Conservation (phyloP, 2,888 invertebrate species). For the Ectobius pallidus region DNA sequence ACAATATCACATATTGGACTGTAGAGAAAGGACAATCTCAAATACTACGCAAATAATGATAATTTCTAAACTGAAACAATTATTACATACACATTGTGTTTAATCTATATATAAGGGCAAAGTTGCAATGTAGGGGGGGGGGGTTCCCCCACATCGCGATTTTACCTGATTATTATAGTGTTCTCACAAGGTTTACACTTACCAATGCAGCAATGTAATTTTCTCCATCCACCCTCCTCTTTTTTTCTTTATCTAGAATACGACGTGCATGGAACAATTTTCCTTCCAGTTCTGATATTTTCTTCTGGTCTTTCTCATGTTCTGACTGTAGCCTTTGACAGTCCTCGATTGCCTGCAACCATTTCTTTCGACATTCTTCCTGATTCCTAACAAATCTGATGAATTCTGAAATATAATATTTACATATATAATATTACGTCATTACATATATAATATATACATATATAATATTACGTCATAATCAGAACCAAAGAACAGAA, state of each 20-base stretch:
- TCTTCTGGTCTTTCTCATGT: slow-evolving; percentile 72
- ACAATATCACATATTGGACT: too few relatives aligned
- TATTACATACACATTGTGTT: too few relatives aligned
- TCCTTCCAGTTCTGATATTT: slow-evolving; percentile 76
- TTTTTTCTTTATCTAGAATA: slow-evolving; percentile 79
- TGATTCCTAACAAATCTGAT: slow-evolving; percentile 73
- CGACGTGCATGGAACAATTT: slow-evolving; percentile 82
- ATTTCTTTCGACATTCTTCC: slow-evolving; percentile 72
- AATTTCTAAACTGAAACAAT: too few relatives aligned
- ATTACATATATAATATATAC: background rate
- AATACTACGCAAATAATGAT: too few relatives aligned
- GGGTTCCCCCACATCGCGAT: too few relatives aligned
- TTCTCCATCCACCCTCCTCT: slow-evolving; percentile 70
- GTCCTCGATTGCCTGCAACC: slow-evolving; percentile 72
- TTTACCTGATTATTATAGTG: too few relatives aligned
- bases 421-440: background rate
- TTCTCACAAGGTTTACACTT: too few relatives aligned
- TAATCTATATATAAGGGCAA: too few relatives aligned
- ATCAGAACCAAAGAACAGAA: too few relatives aligned
- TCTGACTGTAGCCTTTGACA: slow-evolving; percentile 73
- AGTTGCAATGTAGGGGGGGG: too few relatives aligned
- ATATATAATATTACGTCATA: background rate
- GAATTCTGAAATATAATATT: slow-evolving; percentile 64
- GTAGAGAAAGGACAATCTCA: too few relatives aligned
- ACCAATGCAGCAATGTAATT: slow-evolving; percentile 71